A percentile compares a stretch with the other conserved stretches of the same genome.
phyloP scores from a whole-genome alignment of 2,797 vertebrate species.

The Sebastes miniatus region DNA sequence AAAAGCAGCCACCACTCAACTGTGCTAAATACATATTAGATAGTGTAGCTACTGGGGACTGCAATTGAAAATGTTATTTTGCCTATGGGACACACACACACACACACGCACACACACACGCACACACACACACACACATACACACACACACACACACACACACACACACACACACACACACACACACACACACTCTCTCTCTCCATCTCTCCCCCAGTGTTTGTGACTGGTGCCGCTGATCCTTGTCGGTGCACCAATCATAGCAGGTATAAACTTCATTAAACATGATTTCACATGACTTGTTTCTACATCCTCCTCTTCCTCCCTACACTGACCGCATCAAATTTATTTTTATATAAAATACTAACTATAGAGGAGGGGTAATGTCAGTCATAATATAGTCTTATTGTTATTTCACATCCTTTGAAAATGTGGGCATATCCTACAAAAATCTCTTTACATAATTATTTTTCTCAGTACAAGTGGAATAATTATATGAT shows the following conservation, averaged over 20 bases:
- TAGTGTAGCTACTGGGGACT: conserved; percentile 57
- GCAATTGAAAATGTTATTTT: conserved; percentile 59
- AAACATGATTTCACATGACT: conserved; percentile 12
- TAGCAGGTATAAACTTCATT: conserved; percentile 11
- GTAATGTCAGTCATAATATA: background rate
- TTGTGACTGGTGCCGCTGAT: conserved; percentile 7
- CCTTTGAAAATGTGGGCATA: background rate
- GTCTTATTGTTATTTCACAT: background rate
- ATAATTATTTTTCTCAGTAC: background rate
- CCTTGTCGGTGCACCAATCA: conserved; percentile 14
- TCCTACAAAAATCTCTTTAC: background rate
- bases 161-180: background rate
- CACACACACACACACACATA: conserved; percentile 2
- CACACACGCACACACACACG: conserved; percentile 20
- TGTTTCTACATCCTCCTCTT: background rate
- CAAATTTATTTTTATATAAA: background rate
- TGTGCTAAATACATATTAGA: conserved; percentile 78
- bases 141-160: conserved; percentile 16
- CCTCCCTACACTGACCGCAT: background rate
- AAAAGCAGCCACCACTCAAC: conserved; percentile 72
- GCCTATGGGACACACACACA: conserved; percentile 42
- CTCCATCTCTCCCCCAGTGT: background rate
- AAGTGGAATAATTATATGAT: background rate
- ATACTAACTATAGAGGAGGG: background rate
- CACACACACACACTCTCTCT: background rate